Evolutionary conservation across 2,797 vertebrate genomes (phyloP).

Genomic region (Cyclura pinguis): DNA sequence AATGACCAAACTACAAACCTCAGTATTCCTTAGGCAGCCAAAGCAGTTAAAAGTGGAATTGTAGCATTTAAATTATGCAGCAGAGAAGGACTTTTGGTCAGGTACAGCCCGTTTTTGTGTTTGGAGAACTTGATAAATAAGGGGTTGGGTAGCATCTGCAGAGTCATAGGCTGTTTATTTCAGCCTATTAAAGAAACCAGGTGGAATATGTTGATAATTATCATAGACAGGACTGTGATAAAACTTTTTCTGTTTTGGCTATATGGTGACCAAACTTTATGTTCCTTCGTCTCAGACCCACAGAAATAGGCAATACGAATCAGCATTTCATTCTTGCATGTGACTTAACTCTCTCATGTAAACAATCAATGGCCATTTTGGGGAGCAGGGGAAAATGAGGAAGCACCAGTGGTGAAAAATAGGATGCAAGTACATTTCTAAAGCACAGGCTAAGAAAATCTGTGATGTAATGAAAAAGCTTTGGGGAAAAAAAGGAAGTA

Average conservation of each 20-base stretch:
- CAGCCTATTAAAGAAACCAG: not conserved
- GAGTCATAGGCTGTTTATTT: not conserved
- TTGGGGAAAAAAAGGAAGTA: not conserved
- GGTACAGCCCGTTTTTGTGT: not conserved
- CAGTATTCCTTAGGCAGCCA: no score
- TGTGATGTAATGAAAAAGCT: not conserved
- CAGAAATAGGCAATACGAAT: not conserved
- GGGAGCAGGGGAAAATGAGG: not conserved
- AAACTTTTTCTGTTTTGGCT: not conserved
- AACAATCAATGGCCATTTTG: not conserved
- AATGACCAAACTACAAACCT: no score
- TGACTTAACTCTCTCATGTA: not conserved
- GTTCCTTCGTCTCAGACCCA: not conserved
- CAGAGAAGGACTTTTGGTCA: no score
- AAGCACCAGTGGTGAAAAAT: no score
- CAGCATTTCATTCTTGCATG: not conserved
- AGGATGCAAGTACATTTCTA: not conserved
- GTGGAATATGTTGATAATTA: not conserved
- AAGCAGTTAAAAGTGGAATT: no score
- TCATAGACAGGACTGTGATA: not conserved
- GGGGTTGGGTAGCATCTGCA: not conserved
- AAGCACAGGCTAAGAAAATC: not conserved
- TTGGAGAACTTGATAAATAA: not conserved
- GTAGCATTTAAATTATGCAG: no score
- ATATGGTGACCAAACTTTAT: not conserved